A percentile compares a stretch with the other conserved stretches of the same genome.
Conservation (phyloP, 2,797 vertebrate genomes). For the Pelochelys cantorii region DNA sequence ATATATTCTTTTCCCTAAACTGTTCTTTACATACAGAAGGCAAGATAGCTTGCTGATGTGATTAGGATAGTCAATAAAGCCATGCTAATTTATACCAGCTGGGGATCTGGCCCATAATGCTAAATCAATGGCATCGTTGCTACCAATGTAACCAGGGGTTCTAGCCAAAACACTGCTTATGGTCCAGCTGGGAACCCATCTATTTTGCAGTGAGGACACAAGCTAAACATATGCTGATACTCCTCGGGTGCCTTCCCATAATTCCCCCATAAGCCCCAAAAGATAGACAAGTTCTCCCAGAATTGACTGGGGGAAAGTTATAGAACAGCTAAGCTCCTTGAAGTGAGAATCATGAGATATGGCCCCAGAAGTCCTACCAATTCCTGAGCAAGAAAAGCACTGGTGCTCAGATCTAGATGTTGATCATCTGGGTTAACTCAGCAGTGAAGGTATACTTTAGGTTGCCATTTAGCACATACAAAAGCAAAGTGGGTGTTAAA, state of each 20-base stretch:
- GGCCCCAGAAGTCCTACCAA: neutral
- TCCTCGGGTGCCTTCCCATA: neutral
- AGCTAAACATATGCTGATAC: neutral
- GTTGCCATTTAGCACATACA: neutral
- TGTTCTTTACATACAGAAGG: neutral
- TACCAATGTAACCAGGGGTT: neutral
- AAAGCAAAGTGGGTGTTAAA: neutral
- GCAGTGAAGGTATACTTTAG: neutral
- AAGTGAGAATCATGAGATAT: neutral
- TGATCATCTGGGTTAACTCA: neutral
- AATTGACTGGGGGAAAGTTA: neutral
- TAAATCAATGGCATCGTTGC: neutral
- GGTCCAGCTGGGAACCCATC: too few relatives aligned
- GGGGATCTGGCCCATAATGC: neutral
- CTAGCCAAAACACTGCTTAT: too few relatives aligned
- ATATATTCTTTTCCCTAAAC: constrained; percentile 30
- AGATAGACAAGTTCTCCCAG: neutral
- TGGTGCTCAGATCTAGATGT: neutral
- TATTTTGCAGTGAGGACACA: neutral
- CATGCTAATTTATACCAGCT: neutral
- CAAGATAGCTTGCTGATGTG: neutral
- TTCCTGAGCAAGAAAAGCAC: neutral
- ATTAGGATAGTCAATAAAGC: neutral
- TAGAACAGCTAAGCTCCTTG: too few relatives aligned
- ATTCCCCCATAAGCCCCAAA: neutral